Conservation (phyloP, 2,888 invertebrate genomes). For the Amaurobius ferox region DNA sequence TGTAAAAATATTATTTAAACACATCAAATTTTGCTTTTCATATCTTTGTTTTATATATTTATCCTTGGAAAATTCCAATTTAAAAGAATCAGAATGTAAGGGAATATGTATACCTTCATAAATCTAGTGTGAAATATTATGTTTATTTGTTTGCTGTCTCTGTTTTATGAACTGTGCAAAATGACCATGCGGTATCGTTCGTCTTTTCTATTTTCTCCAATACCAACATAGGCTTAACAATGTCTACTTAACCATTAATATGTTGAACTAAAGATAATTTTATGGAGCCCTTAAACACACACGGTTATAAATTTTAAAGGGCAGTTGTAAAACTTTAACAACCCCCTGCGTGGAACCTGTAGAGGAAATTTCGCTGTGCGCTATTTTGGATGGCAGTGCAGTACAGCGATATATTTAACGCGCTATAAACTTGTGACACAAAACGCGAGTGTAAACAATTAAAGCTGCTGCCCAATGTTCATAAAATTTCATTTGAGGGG, state of each 20-base stretch:
- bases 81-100: too few relatives aligned
- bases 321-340: slow-evolving; percentile 1
- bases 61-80: too few relatives aligned
- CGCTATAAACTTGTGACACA: slow-evolving; percentile 2
- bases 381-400: neutral
- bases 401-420: slow-evolving; percentile 1
- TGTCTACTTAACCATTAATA: slow-evolving; percentile 3
- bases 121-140: too few relatives aligned
- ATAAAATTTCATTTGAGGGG: too few relatives aligned
- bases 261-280: slow-evolving; percentile 7
- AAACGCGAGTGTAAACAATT: neutral
- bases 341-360: neutral
- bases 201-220: neutral
- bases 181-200: neutral
- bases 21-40: too few relatives aligned
- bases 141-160: neutral
- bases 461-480: neutral
- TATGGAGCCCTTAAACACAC: neutral
- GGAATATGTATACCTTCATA: too few relatives aligned
- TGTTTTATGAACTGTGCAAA: neutral
- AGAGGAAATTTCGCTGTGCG: neutral
- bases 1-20: too few relatives aligned
- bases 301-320: slow-evolving; percentile 7
- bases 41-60: too few relatives aligned
- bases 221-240: neutral